Conservation (phyloP, 2,888 invertebrate species). For the Augochlorella aurata region DNA sequence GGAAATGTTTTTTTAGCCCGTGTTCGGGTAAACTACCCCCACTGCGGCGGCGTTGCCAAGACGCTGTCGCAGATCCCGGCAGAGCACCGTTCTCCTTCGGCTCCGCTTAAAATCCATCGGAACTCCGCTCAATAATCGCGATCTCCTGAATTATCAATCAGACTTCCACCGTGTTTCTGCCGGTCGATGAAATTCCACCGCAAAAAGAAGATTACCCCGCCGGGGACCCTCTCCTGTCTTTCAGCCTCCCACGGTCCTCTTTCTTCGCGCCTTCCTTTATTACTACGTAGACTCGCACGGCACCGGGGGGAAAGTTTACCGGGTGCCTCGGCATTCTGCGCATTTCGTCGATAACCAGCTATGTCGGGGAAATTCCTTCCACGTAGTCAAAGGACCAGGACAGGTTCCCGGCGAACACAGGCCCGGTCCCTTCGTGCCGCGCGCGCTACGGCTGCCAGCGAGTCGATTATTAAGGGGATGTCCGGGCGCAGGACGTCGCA, state of each 20-base stretch:
- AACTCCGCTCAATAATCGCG: neutral
- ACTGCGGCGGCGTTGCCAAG: no score
- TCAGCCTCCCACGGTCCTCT: neutral
- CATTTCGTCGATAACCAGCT: constrained; percentile 48
- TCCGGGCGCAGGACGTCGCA: constrained; percentile 18
- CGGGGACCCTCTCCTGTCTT: neutral
- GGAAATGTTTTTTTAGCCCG: no score
- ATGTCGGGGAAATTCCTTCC: constrained; percentile 48
- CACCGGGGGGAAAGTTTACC: constrained; percentile 32
- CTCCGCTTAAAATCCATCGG: neutral
- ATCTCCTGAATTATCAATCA: neutral
- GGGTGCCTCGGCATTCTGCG: constrained; percentile 31
- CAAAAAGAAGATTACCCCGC: neutral
- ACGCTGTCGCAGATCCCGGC: no score
- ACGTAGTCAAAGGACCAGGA: constrained; percentile 50
- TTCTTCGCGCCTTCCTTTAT: constrained; percentile 23
- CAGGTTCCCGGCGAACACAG: constrained; percentile 3
- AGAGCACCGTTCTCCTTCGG: no score
- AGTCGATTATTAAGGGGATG: constrained; percentile 21
- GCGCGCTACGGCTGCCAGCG: neutral
- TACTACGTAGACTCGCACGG: constrained; percentile 13
- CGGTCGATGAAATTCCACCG: neutral
- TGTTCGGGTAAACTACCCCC: no score
- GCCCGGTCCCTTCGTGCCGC: constrained; percentile 30
- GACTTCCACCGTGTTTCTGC: neutral